Evolutionary conservation across 2,888 invertebrate species (phyloP), one percentile per base, ranked within the genome.

Genomic region (Perizoma affinitatum): DNA sequence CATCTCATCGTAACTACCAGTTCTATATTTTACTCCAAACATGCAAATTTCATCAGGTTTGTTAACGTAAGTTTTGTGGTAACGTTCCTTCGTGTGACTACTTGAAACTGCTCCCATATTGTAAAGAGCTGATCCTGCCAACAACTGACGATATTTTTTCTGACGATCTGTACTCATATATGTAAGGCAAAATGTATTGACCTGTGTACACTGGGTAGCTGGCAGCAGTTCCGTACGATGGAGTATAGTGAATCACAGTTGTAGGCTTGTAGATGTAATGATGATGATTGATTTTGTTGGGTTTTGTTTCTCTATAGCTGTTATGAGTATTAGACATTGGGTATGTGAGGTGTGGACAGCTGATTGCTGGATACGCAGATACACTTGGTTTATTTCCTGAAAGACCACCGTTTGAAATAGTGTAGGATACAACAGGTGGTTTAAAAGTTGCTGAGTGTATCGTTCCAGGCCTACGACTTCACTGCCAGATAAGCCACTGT

Each of bases 41-140:
- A 35, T 54, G 40, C 62, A 62, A 9, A 54, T 58, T 62, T 62
- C 62, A 41, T 41, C 35, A 9, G 58, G 54, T 0, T 35, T 58
- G 7, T 34, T 35, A 40, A 10, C 34, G 41, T 54, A 62, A 5
- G 33, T 8, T 6, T 51, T 38, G 38, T 62, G 50, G 40, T 51
- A 51, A 5, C 48, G 7, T 5, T 47, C 11, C 10, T 46, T 58
- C 4, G 51, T 22, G 5, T 40, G 38, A 22, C 41, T 54, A 5
- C 5, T 48, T 2, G 51, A 51, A 10, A 58, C n/a, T 22, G 22
- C 9, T 6, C 54, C 62, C 42, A 62, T 41, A 40, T 62, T 62
- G 44, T 58, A 62, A 2, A 62, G 36, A 47, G 58, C 54, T 7
- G 58, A 35, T 41, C 62, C 62, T 9, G 62, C 40, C 35, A 62